Evolutionary conservation across 1,140 invertebrate species (phyloP), one percentile per base, ranked within the genome.

Genomic region (Halyomorpha halys): DNA sequence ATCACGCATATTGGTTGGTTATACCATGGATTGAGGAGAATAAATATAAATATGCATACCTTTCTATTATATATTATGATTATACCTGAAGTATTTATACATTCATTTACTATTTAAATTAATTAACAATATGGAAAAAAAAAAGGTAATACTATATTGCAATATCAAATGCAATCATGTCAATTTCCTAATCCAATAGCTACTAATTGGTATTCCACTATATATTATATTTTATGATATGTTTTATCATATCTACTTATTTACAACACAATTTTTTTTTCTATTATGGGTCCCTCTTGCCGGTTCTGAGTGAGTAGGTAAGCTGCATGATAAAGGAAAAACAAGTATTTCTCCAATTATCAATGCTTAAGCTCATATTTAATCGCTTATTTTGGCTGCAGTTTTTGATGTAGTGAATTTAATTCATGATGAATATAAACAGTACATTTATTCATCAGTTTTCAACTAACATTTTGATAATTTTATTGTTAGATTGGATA

Each of bases 201-300:
- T 30, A 13, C 13, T 39, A 39, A 39, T 39, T 39, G 13, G 6
- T 1, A 39, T 9, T 39, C 34, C 1, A 39, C 6, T 39, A 13
- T 39, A 11, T 39, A 39, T 39, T 39, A 39, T 39, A 39, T 39
- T 39, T 8, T 39, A 30, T n/a, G n/a, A 30, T 30, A 30, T 39
- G 34, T 39, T 39, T 39, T 39, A 39, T 39, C 11, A 13, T 39
- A 39, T 11, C 34, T 39, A 39, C 4, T 39, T 3, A n/a, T 49
- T 49, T 3, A 49, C n/a, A n/a, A n/a, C 2, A 49, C 47, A 70
- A 66, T 71, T 60, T 74, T 76, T 67, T 76, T 77, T 73, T n/a
- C n/a, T 75, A 81, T 73, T 82, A 83, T 65, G 66, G 85, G 83
- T 86, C 84, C 74, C 83, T 86, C 78, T 82, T 86, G 76, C 85